Conservation (phyloP, 2,888 invertebrate genomes). For the Zelleria hepariella region DNA sequence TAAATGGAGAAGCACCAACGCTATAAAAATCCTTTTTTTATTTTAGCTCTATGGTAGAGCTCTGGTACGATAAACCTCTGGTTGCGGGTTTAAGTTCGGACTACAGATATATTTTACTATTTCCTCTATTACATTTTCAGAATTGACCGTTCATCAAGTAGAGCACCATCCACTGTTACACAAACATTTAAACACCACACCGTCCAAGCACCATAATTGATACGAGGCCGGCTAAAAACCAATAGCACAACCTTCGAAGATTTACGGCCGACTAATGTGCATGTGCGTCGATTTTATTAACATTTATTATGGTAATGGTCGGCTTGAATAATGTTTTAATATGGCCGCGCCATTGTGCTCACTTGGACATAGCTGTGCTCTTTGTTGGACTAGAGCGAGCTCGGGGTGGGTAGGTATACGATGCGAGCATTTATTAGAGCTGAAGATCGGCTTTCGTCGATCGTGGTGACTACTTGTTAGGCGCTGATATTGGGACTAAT, state of each 20-base stretch:
- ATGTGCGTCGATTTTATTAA: constrained; percentile 60
- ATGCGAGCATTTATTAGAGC: neutral
- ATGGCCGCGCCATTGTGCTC: constrained; percentile 20
- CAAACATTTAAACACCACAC: neutral
- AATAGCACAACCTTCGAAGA: constrained; percentile 51
- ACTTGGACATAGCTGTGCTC: neutral
- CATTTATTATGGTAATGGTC: constrained; percentile 66
- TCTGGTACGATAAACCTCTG: no score
- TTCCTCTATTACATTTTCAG: no score
- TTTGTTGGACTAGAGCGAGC: neutral
- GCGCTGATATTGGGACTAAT: no score
- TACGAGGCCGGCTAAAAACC: constrained; percentile 57
- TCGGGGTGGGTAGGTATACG: neutral
- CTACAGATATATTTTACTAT: no score
- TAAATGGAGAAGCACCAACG: no score
- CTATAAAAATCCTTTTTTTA: no score
- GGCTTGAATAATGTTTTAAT: constrained; percentile 56
- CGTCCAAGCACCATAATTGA: constrained; percentile 41
- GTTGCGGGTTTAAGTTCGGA: no score
- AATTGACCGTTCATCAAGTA: no score
- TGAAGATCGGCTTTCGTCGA: no score
- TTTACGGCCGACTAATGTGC: constrained; percentile 58
- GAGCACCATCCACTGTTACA: constrained; percentile 21
- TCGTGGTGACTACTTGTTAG: no score
- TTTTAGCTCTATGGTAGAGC: no score